phyloP scores from a whole-genome alignment of 2,888 invertebrate genomes.

The Acronicta alni region DNA sequence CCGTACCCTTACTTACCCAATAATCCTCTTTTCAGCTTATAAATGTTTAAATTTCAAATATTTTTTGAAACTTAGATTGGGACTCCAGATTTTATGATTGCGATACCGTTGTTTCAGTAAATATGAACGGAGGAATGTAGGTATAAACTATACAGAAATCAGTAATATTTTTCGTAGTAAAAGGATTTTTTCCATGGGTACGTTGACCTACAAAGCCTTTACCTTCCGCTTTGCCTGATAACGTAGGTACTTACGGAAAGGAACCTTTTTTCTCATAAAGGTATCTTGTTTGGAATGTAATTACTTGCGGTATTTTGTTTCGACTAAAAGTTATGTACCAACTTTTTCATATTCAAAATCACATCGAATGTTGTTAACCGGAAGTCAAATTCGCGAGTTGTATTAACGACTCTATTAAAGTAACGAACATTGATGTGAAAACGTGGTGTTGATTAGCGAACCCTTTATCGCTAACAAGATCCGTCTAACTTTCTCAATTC shows the following conservation, averaged over 20 bases:
- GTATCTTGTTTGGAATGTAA: constrained; percentile 11
- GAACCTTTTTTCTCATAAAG: constrained; percentile 10
- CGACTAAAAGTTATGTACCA: constrained; percentile 11
- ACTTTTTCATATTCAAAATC: constrained; percentile 37
- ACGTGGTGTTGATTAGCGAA: constrained; percentile 79
- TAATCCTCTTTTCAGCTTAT: constrained; percentile 67
- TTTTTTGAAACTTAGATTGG: constrained; percentile 48
- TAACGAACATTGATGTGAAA: constrained; percentile 63
- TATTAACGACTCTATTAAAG: constrained; percentile 62
- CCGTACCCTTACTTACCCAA: constrained; percentile 58
- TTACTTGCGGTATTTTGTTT: constrained; percentile 23
- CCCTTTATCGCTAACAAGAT: constrained; percentile 88
- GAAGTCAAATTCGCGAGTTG: constrained; percentile 47
- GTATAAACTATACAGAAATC: neutral
- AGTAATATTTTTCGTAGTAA: constrained; percentile 9
- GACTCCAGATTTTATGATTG: constrained; percentile 31
- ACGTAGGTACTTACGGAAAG: constrained; percentile 12
- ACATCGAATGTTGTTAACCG: constrained; percentile 33
- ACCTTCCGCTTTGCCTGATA: constrained; percentile 10
- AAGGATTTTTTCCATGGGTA: constrained; percentile 9
- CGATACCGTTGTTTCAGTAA: constrained; percentile 15
- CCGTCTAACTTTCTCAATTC: constrained; percentile 86
- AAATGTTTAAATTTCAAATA: constrained; percentile 62
- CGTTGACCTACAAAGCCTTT: constrained; percentile 25
- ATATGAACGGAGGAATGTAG: constrained; percentile 1